These are phyloP conservation scores for Coregonus ussuriensis DNA, from an alignment of 2,797 vertebrate genomes.

Conservation along the genomic window DNA sequence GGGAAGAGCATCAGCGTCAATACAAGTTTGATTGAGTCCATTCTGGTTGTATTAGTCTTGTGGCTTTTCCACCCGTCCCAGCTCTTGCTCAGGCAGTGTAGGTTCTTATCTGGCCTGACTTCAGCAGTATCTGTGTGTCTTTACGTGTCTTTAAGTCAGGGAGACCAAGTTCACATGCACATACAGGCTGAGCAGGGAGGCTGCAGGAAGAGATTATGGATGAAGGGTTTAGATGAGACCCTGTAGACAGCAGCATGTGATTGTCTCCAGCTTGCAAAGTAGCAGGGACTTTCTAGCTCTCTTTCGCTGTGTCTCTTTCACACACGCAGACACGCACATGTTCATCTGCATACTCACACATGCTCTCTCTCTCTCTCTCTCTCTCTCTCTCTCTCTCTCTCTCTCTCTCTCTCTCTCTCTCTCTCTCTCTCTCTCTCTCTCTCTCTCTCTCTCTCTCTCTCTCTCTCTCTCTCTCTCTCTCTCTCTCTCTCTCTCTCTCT, in stretches of 20 bases:
- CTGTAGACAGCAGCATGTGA: constrained; percentile 56
- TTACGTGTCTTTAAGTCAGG: background rate
- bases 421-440: constrained; percentile 8
- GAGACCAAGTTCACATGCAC: constrained; percentile 12
- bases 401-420: too few relatives aligned
- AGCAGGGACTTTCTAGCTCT: constrained; percentile 11
- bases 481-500: constrained; percentile 10
- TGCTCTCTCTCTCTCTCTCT: background rate
- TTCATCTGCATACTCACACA: too few relatives aligned
- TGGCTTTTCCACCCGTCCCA: background rate
- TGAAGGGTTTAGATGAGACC: constrained; percentile 43
- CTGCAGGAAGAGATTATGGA: constrained; percentile 25
- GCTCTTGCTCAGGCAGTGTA: background rate
- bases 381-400: constrained; percentile 19
- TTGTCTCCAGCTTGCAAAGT: constrained; percentile 51
- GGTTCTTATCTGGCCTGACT: constrained; percentile 12
- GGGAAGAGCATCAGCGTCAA: background rate
- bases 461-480: background rate
- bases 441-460: background rate
- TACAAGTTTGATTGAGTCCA: background rate
- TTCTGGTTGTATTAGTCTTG: background rate
- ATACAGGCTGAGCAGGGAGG: background rate
- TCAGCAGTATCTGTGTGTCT: background rate
- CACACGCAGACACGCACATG: background rate
- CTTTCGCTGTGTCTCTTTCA: background rate